Evolutionary conservation across 2,113 vertebrate species (phyloP).

Genomic region (Ctenomys sociabilis): DNA sequence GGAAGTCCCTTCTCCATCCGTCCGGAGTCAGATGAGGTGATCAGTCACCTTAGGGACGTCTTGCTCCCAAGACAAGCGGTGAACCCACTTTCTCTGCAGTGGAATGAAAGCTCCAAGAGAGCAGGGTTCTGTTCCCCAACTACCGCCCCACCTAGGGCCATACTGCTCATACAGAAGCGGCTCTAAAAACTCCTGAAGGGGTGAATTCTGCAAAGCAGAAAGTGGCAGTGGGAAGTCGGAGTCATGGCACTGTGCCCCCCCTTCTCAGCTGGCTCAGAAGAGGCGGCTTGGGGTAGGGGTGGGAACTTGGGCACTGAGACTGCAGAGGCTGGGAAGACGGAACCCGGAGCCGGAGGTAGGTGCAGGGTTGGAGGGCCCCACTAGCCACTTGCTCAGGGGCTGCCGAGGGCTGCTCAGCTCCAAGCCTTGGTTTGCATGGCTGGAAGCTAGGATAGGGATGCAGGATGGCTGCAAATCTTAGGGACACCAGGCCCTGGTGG

Average conservation of each 20-base stretch:
- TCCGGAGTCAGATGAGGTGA: not conserved
- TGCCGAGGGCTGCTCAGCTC: no score
- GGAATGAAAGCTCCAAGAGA: not conserved
- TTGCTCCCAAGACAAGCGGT: accelerated
- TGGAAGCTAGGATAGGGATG: accelerated
- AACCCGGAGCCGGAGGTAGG: not conserved
- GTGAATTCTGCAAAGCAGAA: not conserved
- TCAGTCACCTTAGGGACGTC: not conserved
- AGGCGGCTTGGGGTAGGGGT: no score
- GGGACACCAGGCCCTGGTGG: not conserved
- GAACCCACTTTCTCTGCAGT: accelerated
- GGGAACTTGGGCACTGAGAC: not conserved
- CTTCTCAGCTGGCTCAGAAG: not conserved
- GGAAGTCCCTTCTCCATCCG: not conserved
- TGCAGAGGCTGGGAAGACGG: not conserved
- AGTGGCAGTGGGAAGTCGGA: not conserved
- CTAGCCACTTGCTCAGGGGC: accelerated
- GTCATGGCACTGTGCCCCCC: not conserved
- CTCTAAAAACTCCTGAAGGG: not conserved
- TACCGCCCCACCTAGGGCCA: accelerated
- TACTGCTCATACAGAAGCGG: not conserved
- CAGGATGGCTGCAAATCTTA: not conserved
- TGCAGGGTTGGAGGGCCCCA: not conserved
- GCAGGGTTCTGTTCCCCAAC: not conserved
- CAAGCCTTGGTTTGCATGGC: not conserved